A percentile compares a stretch with the other conserved stretches of the same genome.
Evolutionary conservation across 2,113 vertebrate species (phyloP).

Genomic region (Eonycteris spelaea): DNA sequence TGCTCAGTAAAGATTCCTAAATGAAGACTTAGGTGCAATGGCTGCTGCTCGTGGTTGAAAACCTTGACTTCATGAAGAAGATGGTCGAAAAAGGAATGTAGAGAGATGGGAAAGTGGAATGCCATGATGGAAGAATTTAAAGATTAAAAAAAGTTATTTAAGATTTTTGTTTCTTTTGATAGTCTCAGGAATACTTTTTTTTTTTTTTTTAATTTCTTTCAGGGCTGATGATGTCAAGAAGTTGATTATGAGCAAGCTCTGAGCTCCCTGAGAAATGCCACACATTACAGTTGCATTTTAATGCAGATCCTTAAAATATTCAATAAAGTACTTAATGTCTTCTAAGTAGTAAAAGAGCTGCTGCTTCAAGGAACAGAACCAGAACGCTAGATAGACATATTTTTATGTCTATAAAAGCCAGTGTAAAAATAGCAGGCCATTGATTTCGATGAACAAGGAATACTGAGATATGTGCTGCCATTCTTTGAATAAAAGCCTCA

Average conservation of each 20-base stretch:
- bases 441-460: neutral
- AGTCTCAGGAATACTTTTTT: neutral
- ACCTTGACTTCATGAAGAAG: neutral
- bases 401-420: neutral
- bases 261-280: neutral
- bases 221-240: neutral
- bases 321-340: neutral
- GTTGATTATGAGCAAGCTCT: neutral
- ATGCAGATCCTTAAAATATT: neutral
- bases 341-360: neutral
- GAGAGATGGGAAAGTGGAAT: neutral
- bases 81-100: neutral
- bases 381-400: neutral
- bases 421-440: neutral
- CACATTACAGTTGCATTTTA: neutral
- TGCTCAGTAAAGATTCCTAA: neutral
- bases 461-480: neutral
- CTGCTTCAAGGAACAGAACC: neutral
- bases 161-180: neutral
- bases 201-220: neutral
- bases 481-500: neutral
- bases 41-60: neutral
- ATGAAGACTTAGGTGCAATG: neutral
- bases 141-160: neutral
- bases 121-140: neutral